These are phyloP conservation scores for Cromileptes altivelis DNA, from an alignment of 2,113 vertebrate species.

Conservation along the genomic window DNA sequence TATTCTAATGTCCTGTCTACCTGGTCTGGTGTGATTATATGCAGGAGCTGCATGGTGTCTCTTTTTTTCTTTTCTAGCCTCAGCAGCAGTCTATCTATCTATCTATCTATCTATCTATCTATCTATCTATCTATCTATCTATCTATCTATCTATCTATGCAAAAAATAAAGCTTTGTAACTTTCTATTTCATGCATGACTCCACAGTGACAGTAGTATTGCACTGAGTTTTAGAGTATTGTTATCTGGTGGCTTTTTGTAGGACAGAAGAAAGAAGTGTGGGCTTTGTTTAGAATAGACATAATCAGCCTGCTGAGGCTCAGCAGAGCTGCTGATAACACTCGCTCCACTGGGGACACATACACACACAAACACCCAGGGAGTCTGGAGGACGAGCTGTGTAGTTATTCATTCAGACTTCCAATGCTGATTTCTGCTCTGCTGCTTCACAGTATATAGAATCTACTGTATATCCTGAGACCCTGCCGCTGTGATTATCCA, in stretches of 20 bases:
- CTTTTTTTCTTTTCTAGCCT: no score
- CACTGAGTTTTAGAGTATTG: neutral
- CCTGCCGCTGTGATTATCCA: neutral
- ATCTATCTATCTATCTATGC: no score
- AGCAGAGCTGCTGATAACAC: slow-evolving; percentile 24
- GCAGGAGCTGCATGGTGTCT: neutral
- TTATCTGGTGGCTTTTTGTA: neutral
- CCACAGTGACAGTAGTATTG: neutral
- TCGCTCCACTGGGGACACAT: slow-evolving; percentile 4
- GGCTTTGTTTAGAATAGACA: slow-evolving; percentile 36
- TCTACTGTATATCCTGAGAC: neutral
- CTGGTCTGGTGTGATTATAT: slow-evolving; percentile 21
- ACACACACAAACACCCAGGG: slow-evolving; percentile 24
- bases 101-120: no score
- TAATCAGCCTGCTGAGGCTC: slow-evolving; percentile 30
- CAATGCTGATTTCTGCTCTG: neutral
- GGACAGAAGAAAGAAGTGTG: slow-evolving; percentile 4
- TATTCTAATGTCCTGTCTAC: slow-evolving; percentile 7
- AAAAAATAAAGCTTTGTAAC: neutral
- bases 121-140: no score
- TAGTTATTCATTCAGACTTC: slow-evolving; percentile 22
- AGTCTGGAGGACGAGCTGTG: neutral
- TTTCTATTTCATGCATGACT: neutral
- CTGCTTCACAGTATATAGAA: neutral
- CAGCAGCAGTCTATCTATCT: no score